A percentile compares a stretch with the other conserved stretches of the same genome.
Evolutionary conservation across 2,113 vertebrate species (phyloP).

Genomic region (Alosa alosa): DNA sequence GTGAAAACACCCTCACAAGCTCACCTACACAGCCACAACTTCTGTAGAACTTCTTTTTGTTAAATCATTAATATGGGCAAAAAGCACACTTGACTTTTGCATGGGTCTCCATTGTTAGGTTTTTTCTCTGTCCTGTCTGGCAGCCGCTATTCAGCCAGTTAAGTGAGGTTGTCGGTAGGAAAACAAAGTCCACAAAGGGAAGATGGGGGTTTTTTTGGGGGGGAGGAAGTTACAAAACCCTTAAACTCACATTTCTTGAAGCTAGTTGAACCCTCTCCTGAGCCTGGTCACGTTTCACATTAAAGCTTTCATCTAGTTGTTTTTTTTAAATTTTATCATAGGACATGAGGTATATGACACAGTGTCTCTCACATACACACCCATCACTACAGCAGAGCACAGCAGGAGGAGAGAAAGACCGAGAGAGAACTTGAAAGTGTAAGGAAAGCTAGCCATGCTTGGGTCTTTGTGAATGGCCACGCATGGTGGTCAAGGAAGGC

Average conservation of each 20-base stretch:
- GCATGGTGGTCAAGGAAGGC: neutral
- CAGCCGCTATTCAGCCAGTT: neutral
- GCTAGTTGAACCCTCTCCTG: conserved; percentile 43
- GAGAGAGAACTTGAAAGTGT: conserved; percentile 21
- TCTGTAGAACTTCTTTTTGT: neutral
- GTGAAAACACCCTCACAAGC: conserved; percentile 32
- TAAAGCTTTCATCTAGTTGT: conserved; percentile 69
- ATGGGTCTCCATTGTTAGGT: neutral
- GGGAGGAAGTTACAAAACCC: conserved; percentile 39
- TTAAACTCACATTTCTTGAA: conserved; percentile 38
- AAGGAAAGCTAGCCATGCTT: conserved; percentile 19
- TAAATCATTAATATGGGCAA: conserved; percentile 35
- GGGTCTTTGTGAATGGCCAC: neutral
- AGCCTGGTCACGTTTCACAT: conserved; percentile 38
- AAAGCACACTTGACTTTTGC: conserved; percentile 6
- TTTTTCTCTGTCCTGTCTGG: conserved; percentile 3
- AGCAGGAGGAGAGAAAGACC: conserved; percentile 11
- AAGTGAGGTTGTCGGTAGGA: conserved; percentile 1
- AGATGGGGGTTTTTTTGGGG: neutral
- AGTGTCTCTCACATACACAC: conserved; percentile 60
- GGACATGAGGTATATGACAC: conserved; percentile 79
- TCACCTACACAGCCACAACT: conserved; percentile 52
- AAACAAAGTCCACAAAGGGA: conserved; percentile 15
- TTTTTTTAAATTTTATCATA: conserved; percentile 61
- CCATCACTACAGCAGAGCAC: conserved; percentile 6